Evolutionary conservation across 1,140 invertebrate genomes (phyloP).

Genomic region (Lucilia cuprina): DNA sequence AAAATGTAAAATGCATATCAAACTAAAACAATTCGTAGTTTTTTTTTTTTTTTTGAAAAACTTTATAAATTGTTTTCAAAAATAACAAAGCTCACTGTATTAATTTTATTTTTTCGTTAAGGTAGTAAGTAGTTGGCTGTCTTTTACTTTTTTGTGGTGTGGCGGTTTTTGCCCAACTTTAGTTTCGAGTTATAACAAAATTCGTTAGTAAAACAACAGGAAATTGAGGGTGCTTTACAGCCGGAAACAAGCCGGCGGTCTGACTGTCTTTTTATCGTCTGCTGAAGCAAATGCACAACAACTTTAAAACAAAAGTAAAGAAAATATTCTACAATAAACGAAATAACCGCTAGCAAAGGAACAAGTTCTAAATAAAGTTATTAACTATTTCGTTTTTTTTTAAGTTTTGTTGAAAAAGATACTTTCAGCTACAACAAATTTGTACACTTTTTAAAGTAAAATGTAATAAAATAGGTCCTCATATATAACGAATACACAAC

Average conservation of each 20-base stretch:
- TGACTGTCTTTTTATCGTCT: slow-evolving; percentile 37
- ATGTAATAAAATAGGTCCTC: background rate
- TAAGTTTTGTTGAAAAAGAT: background rate
- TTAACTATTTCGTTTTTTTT: background rate
- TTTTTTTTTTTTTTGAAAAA: background rate
- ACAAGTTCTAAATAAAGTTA: slow-evolving; percentile 1
- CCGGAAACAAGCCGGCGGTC: slow-evolving; percentile 40
- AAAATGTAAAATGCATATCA: slow-evolving; percentile 28
- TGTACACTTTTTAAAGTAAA: background rate
- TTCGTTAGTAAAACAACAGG: slow-evolving; percentile 37
- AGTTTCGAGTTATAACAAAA: slow-evolving; percentile 6
- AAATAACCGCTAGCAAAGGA: background rate
- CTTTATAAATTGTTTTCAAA: slow-evolving; percentile 26
- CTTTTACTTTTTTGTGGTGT: background rate
- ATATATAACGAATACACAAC: background rate
- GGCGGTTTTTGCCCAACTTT: background rate
- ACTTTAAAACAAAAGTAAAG: background rate
- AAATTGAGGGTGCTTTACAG: slow-evolving; percentile 42
- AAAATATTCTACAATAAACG: background rate
- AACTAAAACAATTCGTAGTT: background rate
- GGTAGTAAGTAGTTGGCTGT: background rate
- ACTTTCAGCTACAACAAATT: background rate
- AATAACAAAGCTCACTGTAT: slow-evolving; percentile 5
- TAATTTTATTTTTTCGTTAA: background rate
- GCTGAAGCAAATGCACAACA: background rate